Evolutionary conservation across 1,140 invertebrate species (phyloP).

Genomic region (Octopus bimaculoides): DNA sequence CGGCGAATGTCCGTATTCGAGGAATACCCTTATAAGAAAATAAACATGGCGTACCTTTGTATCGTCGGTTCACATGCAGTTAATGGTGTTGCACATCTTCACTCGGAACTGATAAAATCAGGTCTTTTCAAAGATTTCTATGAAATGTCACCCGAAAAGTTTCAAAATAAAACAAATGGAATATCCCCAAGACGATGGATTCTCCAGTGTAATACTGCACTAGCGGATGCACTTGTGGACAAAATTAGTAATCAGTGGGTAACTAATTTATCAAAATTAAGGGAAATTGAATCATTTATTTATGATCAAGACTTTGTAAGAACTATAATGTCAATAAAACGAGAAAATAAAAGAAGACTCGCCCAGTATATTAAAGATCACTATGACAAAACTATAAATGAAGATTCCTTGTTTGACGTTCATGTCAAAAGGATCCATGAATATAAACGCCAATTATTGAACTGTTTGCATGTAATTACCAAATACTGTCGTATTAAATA

Average conservation of each 20-base stretch:
- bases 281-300: conserved; percentile 72
- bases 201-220: conserved; percentile 87
- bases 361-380: conserved; percentile 81
- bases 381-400: conserved; percentile 85
- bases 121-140: conserved; percentile 85
- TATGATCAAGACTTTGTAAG: conserved; percentile 84
- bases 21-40: conserved; percentile 79
- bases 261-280: conserved; percentile 83
- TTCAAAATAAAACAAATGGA: conserved; percentile 99
- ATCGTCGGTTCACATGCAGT: conserved; percentile 96
- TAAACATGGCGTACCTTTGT: conserved; percentile 96
- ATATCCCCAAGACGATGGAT: conserved; percentile 96
- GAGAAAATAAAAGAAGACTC: conserved; percentile 68
- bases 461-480: conserved; percentile 93
- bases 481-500: conserved; percentile 96
- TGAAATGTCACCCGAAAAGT: conserved; percentile 90
- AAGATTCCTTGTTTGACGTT: conserved; percentile 92
- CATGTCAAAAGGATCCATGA: conserved; percentile 99
- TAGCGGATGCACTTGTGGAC: conserved; percentile 83
- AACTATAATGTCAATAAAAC: conserved; percentile 85
- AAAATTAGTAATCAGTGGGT: conserved; percentile 96
- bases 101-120: conserved; percentile 90
- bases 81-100: conserved; percentile 96
- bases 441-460: conserved; percentile 96
- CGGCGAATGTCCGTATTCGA: conserved; percentile 77